A percentile compares a stretch with the other conserved stretches of the same genome.
phyloP scores from a whole-genome alignment of 2,797 vertebrate species.

The Meriones psammophilus region DNA sequence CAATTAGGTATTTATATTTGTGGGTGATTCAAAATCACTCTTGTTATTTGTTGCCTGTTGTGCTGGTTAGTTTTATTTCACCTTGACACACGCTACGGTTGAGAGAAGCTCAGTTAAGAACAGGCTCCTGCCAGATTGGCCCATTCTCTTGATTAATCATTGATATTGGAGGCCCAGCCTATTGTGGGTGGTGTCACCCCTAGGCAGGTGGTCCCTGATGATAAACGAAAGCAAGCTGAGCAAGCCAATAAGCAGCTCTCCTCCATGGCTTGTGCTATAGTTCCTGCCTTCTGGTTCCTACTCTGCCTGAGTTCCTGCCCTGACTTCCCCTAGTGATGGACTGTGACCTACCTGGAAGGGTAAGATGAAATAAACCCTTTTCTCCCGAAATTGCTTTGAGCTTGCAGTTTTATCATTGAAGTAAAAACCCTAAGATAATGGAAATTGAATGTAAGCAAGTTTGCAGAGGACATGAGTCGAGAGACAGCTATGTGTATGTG shows the following conservation, averaged over 20 bases:
- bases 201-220: neutral
- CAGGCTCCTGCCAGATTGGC: neutral
- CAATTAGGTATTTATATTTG: neutral
- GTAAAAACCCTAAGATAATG: neutral
- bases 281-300: neutral
- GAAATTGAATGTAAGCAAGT: neutral
- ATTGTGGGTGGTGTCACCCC: neutral
- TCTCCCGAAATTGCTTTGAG: neutral
- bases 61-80: neutral
- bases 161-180: neutral
- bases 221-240: neutral
- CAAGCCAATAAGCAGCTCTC: neutral
- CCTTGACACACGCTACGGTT: neutral
- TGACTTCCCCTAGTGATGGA: neutral
- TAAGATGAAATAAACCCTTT: neutral
- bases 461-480: neutral
- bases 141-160: neutral
- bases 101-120: neutral
- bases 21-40: neutral
- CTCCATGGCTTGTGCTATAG: neutral
- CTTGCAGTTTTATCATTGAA: neutral
- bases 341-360: neutral
- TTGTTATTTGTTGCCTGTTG: neutral
- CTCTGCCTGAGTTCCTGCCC: neutral
- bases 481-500: neutral